Conservation (phyloP, 2,113 vertebrate species). For the Centropus unirufus region DNA sequence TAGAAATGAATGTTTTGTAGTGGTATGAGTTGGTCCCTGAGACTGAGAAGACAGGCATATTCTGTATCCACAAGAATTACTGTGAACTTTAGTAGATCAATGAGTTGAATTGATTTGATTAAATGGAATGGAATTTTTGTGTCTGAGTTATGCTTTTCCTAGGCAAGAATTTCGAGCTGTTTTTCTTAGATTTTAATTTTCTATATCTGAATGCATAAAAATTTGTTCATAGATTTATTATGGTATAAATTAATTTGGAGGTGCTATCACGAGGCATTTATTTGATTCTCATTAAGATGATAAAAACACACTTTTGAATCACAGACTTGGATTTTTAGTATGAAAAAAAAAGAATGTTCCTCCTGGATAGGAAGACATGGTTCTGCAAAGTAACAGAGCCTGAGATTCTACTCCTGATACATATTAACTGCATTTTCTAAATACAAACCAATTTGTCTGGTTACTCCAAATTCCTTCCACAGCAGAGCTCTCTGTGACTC, state of each 20-base stretch:
- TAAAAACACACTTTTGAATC: constrained; percentile 26
- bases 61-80: background rate
- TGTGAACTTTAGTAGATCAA: background rate
- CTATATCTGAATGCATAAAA: background rate
- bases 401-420: constrained; percentile 23
- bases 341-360: constrained; percentile 2
- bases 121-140: background rate
- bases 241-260: constrained; percentile 22
- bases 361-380: background rate
- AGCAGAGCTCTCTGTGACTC: background rate
- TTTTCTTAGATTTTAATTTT: background rate
- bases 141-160: background rate
- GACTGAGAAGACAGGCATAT: background rate
- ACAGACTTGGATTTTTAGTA: background rate
- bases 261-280: background rate
- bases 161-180: background rate
- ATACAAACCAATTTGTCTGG: background rate
- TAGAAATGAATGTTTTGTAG: background rate
- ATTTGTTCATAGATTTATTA: background rate
- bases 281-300: constrained; percentile 35
- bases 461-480: constrained; percentile 33
- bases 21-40: background rate
- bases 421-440: constrained; percentile 41
- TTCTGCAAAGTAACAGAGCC: constrained; percentile 1
- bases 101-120: background rate